Evolutionary conservation across 2,888 invertebrate species (phyloP).

Genomic region (Mesorhabditis spiculigera): DNA sequence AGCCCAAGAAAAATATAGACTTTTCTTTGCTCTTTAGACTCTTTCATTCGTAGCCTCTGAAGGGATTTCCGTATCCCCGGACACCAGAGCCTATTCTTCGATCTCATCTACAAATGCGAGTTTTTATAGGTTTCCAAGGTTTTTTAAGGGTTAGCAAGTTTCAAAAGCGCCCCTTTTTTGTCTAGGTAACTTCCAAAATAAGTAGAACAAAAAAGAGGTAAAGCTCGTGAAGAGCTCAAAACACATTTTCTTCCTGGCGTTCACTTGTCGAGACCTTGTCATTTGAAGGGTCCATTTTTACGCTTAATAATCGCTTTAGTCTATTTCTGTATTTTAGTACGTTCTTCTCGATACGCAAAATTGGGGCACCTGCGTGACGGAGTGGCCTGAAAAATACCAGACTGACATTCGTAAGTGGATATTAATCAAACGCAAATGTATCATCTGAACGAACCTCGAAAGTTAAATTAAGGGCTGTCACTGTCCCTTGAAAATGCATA

Average conservation of each 20-base stretch:
- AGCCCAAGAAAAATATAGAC: too few relatives aligned
- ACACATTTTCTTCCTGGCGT: too few relatives aligned
- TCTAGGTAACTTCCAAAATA: too few relatives aligned
- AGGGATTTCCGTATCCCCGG: constrained; percentile 38
- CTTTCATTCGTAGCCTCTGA: not conserved
- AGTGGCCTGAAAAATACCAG: constrained; percentile 25
- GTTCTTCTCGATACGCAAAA: constrained; percentile 22
- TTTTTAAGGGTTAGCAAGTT: too few relatives aligned
- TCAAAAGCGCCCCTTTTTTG: too few relatives aligned
- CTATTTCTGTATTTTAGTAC: constrained; percentile 23
- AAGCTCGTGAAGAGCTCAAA: too few relatives aligned
- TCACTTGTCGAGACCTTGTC: not conserved
- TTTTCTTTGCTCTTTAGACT: constrained; percentile 8
- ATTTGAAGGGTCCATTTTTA: not conserved
- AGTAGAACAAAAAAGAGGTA: too few relatives aligned
- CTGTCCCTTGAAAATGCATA: too few relatives aligned
- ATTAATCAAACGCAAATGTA: not conserved
- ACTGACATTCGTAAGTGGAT: not conserved
- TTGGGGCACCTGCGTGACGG: constrained; percentile 36
- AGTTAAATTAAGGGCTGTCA: not conserved
- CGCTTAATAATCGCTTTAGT: not conserved
- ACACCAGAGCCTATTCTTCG: constrained; percentile 43
- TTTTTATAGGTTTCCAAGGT: too few relatives aligned
- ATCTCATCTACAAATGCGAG: constrained; percentile 20
- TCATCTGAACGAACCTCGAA: too few relatives aligned